phyloP scores from a whole-genome alignment of 2,113 vertebrate genomes.

The Empidonax traillii region DNA sequence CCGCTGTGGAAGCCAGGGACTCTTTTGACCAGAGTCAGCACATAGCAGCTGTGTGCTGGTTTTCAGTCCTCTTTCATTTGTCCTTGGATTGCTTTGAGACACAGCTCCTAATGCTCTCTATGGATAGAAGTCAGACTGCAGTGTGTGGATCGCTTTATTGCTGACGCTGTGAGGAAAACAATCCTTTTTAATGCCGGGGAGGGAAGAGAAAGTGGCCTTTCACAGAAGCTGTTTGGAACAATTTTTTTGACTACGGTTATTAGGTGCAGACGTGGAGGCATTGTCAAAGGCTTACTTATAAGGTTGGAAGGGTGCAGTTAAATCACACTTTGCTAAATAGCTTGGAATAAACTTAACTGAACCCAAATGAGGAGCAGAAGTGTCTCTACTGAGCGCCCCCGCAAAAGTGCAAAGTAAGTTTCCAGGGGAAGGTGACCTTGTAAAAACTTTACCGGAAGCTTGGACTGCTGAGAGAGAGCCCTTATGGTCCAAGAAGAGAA shows the following conservation, averaged over 20 bases:
- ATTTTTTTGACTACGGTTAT: not conserved
- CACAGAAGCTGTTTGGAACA: not conserved
- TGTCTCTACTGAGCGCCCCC: not conserved
- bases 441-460: not conserved
- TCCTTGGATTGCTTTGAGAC: not conserved
- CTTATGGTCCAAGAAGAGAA: not conserved
- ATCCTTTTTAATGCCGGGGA: not conserved
- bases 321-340: not conserved
- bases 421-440: not conserved
- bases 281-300: not conserved
- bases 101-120: not conserved
- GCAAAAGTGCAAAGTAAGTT: not conserved
- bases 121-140: not conserved
- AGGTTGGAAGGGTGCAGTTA: not conserved
- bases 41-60: accelerated
- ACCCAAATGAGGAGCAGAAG: not conserved
- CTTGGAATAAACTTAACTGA: not conserved
- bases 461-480: not conserved
- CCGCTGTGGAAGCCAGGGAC: not conserved
- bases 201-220: not conserved
- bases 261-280: not conserved
- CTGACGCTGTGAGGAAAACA: not conserved
- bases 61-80: not conserved
- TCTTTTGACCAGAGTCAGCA: not conserved
- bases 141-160: not conserved